A percentile compares a stretch with the other conserved stretches of the same genome.
Conservation (phyloP, 2,888 invertebrate species). For the Pandemis corylana region DNA sequence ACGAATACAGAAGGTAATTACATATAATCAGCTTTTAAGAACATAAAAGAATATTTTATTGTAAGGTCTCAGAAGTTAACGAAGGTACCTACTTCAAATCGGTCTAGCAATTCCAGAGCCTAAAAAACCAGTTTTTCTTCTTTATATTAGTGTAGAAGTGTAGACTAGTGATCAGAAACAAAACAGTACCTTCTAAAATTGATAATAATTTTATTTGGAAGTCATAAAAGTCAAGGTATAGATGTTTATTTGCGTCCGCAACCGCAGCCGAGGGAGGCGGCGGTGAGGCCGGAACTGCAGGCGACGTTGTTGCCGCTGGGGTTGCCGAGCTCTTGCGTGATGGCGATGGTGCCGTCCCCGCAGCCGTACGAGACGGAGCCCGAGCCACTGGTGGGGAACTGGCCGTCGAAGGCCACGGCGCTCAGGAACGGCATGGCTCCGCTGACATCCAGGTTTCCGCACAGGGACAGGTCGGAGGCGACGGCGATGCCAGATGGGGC, state of each 20-base stretch:
- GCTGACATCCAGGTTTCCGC: background rate
- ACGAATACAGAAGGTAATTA: no score
- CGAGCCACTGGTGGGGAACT: constrained; percentile 17
- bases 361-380: constrained; percentile 24
- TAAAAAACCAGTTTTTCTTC: no score
- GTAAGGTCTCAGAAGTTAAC: no score
- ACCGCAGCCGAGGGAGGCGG: background rate
- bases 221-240: background rate
- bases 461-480: constrained; percentile 43
- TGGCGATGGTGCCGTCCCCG: constrained; percentile 28
- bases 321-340: constrained; percentile 28
- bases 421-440: constrained; percentile 28
- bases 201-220: background rate
- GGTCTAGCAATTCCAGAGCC: no score
- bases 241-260: background rate
- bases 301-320: constrained; percentile 19
- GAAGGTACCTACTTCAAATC: no score
- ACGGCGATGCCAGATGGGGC: constrained; percentile 46
- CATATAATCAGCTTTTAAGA: no score
- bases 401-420: background rate
- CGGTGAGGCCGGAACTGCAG: background rate
- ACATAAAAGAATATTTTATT: no score
- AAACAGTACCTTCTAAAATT: no score
- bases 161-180: no score
- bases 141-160: no score